Percentiles rank a stretch among this genome's conserved stretches.
Evolutionary conservation across 1,140 invertebrate genomes (phyloP).

Genomic region (Dendrolimus punctatus): DNA sequence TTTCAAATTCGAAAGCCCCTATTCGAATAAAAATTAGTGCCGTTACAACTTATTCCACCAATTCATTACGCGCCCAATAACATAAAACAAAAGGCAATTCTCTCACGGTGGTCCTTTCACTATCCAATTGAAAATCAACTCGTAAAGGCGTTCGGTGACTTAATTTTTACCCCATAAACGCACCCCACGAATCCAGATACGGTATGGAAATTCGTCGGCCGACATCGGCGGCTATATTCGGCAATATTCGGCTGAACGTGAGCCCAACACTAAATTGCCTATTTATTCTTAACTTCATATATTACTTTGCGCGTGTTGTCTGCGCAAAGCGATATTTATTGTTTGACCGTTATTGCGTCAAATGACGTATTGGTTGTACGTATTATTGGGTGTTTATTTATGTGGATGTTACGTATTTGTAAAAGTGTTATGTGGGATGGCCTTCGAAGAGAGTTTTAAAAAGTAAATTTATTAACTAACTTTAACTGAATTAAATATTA

Average conservation of each 20-base stretch:
- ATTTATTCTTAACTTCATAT: conserved; percentile 74
- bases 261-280: conserved; percentile 69
- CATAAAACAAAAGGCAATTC: conserved; percentile 13
- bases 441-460: too few relatives aligned
- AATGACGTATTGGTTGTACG: conserved; percentile 63
- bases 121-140: conserved; percentile 55
- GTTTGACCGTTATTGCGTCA: conserved; percentile 68
- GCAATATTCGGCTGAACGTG: conserved; percentile 71
- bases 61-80: not conserved
- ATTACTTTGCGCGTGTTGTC: conserved; percentile 71
- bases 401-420: conserved; percentile 28
- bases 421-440: too few relatives aligned
- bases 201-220: conserved; percentile 64
- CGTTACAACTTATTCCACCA: too few relatives aligned
- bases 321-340: conserved; percentile 70
- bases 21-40: too few relatives aligned
- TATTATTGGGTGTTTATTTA: conserved; percentile 52
- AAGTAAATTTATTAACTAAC: too few relatives aligned
- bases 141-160: conserved; percentile 43
- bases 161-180: conserved; percentile 70
- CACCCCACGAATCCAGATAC: conserved; percentile 62
- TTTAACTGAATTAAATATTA: too few relatives aligned
- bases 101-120: conserved; percentile 7
- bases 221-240: conserved; percentile 55
- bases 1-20: too few relatives aligned